phyloP scores from a whole-genome alignment of 2,797 vertebrate species.

The Ptychobarbus kaznakovi region DNA sequence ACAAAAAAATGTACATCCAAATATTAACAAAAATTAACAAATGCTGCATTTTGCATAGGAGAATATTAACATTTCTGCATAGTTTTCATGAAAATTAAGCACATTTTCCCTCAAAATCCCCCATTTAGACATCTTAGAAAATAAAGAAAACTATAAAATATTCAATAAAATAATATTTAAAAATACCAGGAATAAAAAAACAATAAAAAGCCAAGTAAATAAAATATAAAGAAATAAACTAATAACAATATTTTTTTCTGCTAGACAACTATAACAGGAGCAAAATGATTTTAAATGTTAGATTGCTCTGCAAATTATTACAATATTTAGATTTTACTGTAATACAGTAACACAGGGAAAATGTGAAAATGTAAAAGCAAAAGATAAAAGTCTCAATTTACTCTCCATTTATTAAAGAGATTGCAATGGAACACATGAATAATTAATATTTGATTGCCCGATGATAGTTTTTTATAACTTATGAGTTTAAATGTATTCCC shows the following conservation, averaged over 20 bases:
- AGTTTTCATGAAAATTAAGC: neutral
- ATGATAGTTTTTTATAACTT: neutral
- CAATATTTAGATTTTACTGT: neutral
- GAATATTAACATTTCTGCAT: neutral
- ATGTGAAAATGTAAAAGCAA: neutral
- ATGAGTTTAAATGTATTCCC: neutral
- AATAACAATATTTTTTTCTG: no score
- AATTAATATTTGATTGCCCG: constrained; percentile 1
- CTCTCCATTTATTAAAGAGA: neutral
- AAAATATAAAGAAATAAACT: neutral
- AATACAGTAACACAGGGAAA: neutral
- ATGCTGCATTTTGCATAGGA: neutral
- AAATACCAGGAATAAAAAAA: neutral
- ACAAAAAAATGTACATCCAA: no score
- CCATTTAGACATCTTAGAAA: neutral
- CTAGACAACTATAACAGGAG: neutral
- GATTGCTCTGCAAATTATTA: neutral
- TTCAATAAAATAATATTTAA: neutral
- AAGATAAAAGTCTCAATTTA: neutral
- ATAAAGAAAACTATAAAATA: constrained; percentile 16
- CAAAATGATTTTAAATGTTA: neutral
- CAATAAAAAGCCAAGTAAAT: neutral
- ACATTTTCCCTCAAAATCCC: neutral
- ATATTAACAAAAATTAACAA: no score
- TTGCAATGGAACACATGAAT: neutral